Evolutionary conservation across 2,113 vertebrate genomes (phyloP), one percentile per base, ranked within the genome.

Genomic region (Saguinus imperator): DNA sequence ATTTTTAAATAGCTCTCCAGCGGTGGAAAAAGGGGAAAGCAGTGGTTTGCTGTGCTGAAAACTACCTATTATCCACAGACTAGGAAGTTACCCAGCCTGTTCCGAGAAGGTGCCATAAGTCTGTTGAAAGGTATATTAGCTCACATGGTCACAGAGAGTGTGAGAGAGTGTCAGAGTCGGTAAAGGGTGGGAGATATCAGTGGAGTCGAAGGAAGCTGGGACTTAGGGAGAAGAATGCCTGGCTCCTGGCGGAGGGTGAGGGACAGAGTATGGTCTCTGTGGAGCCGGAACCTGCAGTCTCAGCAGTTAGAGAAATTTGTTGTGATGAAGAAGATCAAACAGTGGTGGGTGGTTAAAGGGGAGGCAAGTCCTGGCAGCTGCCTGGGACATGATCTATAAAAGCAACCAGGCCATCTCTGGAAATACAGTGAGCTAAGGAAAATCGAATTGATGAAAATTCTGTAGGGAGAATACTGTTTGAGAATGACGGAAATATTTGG

Each of bases 211-310:
- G 9, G 48, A 43, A 50, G 48, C n/a, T 70, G 52, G 20, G 20
- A 52, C 11, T 29, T 81, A 17, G 37, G 32, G 70, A 79, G 40
- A 75, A 14, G n/a, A 72, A 5, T 13, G 14, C 14, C 40, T 32
- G 12, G 48, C 17, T 9, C 10, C 40, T 32, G 12, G 48, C 5
- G 0, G 37, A 83, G 23, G 5, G 29, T 37, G 35, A 68, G 77
- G 32, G 8, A 0, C 4, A 14, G 27, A 13, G 18, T 9, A 0
- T 12, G 5, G n/a, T 55, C 23, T 76, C 17, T 3, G 6, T 3
- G 35, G 25, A 72, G 32, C 14, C 1, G 0, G 17, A n/a, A 7
- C 43, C 75, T 87, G 29, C 21, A 75, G 32, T 48, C 43, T 4
- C 25, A 37, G 84, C 43, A 13, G 6, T 2, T 1, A 58, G 37